Evolutionary conservation across 2,797 vertebrate species (phyloP).

Genomic region (Falco novaeseelandiae): DNA sequence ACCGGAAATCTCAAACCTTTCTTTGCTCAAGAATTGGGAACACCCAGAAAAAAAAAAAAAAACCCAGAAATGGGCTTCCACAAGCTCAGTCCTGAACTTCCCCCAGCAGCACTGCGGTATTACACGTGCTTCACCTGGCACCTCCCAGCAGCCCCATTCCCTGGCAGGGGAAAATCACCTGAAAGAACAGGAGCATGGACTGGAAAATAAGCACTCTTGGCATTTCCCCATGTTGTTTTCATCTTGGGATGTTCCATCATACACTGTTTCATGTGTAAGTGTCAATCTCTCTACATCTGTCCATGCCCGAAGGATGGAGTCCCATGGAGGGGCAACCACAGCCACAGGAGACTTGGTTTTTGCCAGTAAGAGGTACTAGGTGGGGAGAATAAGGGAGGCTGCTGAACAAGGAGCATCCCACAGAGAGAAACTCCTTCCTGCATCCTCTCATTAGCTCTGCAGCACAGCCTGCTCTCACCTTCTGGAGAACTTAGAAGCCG

Average conservation of each 20-base stretch:
- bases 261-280: rapidly evolving
- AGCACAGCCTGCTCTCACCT: not conserved
- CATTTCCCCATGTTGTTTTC: not conserved
- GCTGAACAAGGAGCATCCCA: not conserved
- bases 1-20: not conserved
- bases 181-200: not conserved
- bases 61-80: not conserved
- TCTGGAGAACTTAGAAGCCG: not conserved
- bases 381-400: not conserved
- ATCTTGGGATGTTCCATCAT: not conserved
- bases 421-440: not conserved
- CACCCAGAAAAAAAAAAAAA: too few species aligned
- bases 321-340: not conserved
- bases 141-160: not conserved
- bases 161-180: not conserved
- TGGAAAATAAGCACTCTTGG: not conserved
- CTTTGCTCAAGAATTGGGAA: not conserved
- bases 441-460: not conserved
- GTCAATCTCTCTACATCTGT: too few species aligned
- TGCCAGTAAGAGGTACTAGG: rapidly evolving
- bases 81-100: not conserved
- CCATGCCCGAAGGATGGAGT: rapidly evolving
- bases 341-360: not conserved
- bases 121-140: not conserved
- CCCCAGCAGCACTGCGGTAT: not conserved